Percentiles rank a stretch among this genome's conserved stretches.
Evolutionary conservation across 35 echinoderm and acorn worm genomes (phyloP).

Genomic region (Apostichopus californicus): DNA sequence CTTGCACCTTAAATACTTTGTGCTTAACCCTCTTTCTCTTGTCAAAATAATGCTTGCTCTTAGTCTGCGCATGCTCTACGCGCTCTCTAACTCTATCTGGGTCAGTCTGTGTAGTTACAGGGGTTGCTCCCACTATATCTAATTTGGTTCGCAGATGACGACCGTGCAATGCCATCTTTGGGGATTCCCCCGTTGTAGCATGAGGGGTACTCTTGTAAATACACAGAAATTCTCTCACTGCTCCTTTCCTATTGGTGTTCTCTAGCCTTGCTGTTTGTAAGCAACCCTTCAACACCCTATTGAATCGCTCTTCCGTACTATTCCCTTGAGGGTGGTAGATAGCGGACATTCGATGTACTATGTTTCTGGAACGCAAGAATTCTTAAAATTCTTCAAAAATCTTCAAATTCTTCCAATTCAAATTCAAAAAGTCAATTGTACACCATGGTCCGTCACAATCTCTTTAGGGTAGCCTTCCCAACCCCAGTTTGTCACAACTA

Average conservation of each 20-base stretch:
- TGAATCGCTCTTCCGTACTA: slow-evolving; percentile 7
- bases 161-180: not conserved
- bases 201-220: slow-evolving; percentile 8
- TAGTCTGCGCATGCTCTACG: too few species aligned
- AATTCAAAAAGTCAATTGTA: not conserved
- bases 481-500: not conserved
- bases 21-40: too few species aligned
- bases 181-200: not conserved
- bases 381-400: too few species aligned
- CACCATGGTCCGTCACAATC: not conserved
- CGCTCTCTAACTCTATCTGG: too few species aligned
- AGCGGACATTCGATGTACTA: not conserved
- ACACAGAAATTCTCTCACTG: not conserved
- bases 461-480: not conserved
- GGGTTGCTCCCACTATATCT: not conserved
- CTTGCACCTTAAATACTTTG: too few species aligned
- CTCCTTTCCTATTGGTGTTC: not conserved
- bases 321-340: not conserved
- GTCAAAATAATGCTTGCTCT: too few species aligned
- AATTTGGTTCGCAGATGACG: not conserved
- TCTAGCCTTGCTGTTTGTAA: not conserved
- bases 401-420: too few species aligned
- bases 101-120: not conserved
- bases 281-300: not conserved
- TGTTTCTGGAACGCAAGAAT: not conserved